These are phyloP conservation scores for Limanda limanda DNA, from an alignment of 2,113 vertebrate species.

Conservation along the genomic window DNA sequence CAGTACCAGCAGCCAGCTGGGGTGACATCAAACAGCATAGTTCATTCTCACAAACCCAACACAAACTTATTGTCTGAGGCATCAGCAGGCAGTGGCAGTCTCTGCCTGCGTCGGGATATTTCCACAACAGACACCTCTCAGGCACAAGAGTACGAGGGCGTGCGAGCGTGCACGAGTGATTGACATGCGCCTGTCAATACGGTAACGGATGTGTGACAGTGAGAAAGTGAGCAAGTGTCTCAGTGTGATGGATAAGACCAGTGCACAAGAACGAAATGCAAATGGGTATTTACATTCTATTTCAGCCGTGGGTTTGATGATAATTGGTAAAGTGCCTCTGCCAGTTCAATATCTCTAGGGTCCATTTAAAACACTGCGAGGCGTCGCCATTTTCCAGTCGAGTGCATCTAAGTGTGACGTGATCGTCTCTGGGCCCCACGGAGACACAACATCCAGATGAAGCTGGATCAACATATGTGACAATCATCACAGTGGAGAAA, in stretches of 20 bases:
- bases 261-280: no score
- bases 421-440: constrained; percentile 15
- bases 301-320: not conserved
- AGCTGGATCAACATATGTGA: constrained; percentile 35
- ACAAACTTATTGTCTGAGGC: constrained; percentile 47
- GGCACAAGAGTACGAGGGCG: not conserved
- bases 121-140: not conserved
- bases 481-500: not conserved
- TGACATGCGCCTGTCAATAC: not conserved
- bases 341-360: constrained; percentile 17
- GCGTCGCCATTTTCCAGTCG: not conserved
- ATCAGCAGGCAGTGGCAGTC: constrained; percentile 28
- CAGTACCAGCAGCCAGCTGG: constrained; percentile 42
- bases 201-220: no score
- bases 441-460: constrained; percentile 26
- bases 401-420: constrained; percentile 53
- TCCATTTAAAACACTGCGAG: constrained; percentile 30
- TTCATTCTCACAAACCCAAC: constrained; percentile 32
- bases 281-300: not conserved
- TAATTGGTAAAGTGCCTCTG: not conserved
- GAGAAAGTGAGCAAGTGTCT: not conserved
- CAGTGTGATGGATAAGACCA: not conserved
- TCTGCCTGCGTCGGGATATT: not conserved
- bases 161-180: not conserved
- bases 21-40: constrained; percentile 27